Percentiles rank a stretch among this genome's conserved stretches.
Evolutionary conservation across 30 jellyfish, hydroid and myxozoan species (phyloP).

Genomic region (Pseudorhiza aurosa): DNA sequence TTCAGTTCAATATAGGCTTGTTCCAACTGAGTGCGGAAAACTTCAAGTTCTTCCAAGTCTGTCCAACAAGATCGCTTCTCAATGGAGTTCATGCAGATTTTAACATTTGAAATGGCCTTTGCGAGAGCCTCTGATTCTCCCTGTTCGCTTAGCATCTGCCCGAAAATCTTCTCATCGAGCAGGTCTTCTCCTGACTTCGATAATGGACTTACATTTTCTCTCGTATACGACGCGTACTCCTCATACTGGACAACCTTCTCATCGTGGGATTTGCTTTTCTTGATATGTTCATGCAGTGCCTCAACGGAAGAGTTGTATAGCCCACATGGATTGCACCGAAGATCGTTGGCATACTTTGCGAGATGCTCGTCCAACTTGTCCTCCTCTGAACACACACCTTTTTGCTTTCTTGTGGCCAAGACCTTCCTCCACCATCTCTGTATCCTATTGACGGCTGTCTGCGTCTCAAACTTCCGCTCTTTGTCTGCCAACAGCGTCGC

Average conservation of each 20-base stretch:
- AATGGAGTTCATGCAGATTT: background rate
- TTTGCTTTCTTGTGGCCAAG: background rate
- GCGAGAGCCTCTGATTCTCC: background rate
- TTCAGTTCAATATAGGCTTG: conserved; percentile 5
- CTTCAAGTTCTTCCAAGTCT: conserved; percentile 6
- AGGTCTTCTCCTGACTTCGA: conserved; percentile 25
- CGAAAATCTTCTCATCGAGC: conserved; percentile 15
- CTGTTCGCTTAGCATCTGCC: conserved; percentile 13
- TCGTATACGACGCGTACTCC: background rate
- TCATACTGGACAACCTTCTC: background rate
- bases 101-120: background rate
- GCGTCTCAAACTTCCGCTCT: background rate
- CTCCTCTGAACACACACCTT: background rate
- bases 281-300: conserved; percentile 3
- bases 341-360: conserved; percentile 17
- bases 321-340: conserved; percentile 52
- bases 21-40: background rate
- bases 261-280: conserved; percentile 4
- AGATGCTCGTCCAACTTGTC: background rate
- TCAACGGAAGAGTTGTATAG: background rate
- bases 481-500: conserved; percentile 10
- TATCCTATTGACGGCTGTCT: conserved; percentile 6
- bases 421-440: conserved; percentile 53
- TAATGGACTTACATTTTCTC: background rate
- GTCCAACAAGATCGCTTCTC: conserved; percentile 12